A percentile compares a stretch with the other conserved stretches of the same genome.
Conservation (phyloP, 1,140 invertebrate species). For the Bombus huntii region DNA sequence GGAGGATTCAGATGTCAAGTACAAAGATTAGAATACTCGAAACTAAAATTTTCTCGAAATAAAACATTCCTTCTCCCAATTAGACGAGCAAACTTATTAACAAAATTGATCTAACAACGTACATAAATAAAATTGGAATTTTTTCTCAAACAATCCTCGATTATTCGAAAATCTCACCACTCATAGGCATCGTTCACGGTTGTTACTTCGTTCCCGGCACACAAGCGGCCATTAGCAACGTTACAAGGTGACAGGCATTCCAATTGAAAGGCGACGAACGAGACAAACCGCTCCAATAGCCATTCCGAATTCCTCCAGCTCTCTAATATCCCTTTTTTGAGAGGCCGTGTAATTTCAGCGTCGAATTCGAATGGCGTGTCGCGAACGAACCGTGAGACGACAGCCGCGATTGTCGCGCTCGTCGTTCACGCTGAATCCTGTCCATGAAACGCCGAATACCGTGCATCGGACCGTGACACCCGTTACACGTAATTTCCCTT, state of each 20-base stretch:
- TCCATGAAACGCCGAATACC: conserved; percentile 33
- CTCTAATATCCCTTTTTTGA: background rate
- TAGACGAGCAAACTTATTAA: too few relatives aligned
- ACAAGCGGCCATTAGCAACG: background rate
- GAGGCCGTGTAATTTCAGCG: conserved; percentile 15
- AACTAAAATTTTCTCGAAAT: too few relatives aligned
- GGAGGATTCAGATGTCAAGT: too few relatives aligned
- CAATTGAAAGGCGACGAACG: background rate
- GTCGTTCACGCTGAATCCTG: conserved; percentile 31
- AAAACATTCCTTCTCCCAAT: too few relatives aligned
- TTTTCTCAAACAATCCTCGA: too few relatives aligned
- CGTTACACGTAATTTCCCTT: conserved; percentile 45
- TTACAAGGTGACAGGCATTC: background rate
- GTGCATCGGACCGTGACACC: conserved; percentile 6
- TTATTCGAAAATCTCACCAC: background rate
- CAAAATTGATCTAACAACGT: too few relatives aligned
- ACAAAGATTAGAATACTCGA: too few relatives aligned
- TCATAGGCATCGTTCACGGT: background rate
- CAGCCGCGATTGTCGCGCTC: conserved; percentile 21
- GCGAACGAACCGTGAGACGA: conserved; percentile 34
- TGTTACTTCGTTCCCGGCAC: background rate
- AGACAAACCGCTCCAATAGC: background rate
- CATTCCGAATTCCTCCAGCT: background rate
- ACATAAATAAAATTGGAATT: too few relatives aligned
- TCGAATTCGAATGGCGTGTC: background rate